Evolutionary conservation across 2,113 vertebrate species (phyloP).

Genomic region (Gymnogyps californianus): DNA sequence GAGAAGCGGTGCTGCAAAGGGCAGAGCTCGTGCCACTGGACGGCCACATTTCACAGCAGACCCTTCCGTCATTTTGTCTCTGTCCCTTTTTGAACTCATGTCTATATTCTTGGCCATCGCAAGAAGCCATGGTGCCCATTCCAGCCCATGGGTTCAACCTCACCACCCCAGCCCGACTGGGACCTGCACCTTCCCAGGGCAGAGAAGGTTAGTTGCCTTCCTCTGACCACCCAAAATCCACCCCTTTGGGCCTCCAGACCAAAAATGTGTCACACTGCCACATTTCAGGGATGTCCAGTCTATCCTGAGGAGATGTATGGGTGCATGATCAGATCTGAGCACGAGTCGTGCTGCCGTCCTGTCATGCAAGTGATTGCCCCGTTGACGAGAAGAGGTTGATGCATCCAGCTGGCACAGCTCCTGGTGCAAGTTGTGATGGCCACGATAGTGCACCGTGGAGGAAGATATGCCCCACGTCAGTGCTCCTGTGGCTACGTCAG

Average conservation of each 20-base stretch:
- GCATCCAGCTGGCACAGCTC: background rate
- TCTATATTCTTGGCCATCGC: background rate
- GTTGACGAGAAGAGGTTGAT: background rate
- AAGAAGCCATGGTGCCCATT: background rate
- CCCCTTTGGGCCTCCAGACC: background rate
- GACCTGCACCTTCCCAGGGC: background rate
- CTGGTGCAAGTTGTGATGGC: background rate
- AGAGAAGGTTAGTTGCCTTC: background rate
- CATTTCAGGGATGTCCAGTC: background rate
- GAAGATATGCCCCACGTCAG: background rate
- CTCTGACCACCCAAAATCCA: background rate
- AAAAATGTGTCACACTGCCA: background rate
- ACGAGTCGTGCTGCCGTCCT: rapidly evolving
- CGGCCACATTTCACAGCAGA: background rate
- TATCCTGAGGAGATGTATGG: background rate
- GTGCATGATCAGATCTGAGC: too few species aligned
- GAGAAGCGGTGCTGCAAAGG: background rate
- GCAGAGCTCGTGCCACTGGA: background rate
- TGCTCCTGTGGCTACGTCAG: background rate
- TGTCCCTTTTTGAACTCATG: background rate
- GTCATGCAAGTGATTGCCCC: background rate
- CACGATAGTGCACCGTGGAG: background rate
- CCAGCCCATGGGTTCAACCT: background rate
- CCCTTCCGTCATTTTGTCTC: background rate
- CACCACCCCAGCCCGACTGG: background rate